A percentile compares a stretch with the other conserved stretches of the same genome.
Conservation (phyloP, 2,888 invertebrate species). For the Folsomia candida region DNA sequence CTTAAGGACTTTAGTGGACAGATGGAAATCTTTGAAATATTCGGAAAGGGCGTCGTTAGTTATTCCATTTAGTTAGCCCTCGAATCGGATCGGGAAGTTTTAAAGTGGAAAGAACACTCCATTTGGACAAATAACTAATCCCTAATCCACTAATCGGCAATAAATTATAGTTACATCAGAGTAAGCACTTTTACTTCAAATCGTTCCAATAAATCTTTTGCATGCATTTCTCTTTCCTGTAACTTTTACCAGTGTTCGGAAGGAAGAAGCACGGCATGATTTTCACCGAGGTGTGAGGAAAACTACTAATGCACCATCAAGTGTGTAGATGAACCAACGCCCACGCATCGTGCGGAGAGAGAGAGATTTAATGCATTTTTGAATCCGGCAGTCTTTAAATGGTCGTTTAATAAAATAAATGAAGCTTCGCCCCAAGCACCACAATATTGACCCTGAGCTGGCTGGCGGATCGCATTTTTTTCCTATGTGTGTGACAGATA, state of each 20-base stretch:
- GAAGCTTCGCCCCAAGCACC: background rate
- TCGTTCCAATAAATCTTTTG: background rate
- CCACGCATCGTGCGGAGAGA: background rate
- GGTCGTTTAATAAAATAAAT: background rate
- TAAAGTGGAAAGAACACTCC: constrained; percentile 8
- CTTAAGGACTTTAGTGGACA: too few relatives aligned
- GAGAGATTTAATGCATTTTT: background rate
- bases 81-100: background rate
- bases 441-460: background rate
- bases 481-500: constrained; percentile 1
- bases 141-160: constrained; percentile 4
- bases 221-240: background rate
- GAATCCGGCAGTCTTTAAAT: background rate
- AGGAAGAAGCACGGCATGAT: too few relatives aligned
- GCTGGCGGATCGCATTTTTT: constrained; percentile 2
- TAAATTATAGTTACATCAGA: constrained; percentile 1
- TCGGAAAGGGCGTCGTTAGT: background rate
- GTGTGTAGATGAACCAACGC: too few relatives aligned
- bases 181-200: constrained; percentile 1
- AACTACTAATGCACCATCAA: too few relatives aligned
- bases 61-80: background rate
- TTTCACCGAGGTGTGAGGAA: too few relatives aligned
- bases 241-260: too few relatives aligned
- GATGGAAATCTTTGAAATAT: background rate
- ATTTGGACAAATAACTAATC: constrained; percentile 7